phyloP scores from a whole-genome alignment of 2,113 vertebrate species.

The Tragelaphus scriptus region DNA sequence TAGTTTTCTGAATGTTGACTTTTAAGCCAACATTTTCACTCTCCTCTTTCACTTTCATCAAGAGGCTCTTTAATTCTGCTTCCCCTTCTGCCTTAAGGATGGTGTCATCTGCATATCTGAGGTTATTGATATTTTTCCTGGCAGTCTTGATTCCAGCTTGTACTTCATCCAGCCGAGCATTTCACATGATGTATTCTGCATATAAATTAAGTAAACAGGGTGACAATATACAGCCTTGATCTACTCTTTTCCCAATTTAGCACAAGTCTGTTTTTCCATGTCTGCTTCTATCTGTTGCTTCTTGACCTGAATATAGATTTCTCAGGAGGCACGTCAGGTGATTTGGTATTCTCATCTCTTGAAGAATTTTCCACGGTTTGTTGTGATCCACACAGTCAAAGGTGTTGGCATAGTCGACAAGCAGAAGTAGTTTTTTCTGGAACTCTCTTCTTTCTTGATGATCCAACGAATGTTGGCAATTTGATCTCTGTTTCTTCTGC shows the following conservation, averaged over 20 bases:
- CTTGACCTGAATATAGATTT: not conserved
- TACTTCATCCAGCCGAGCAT: not conserved
- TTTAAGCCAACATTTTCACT: not conserved
- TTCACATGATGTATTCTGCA: not conserved
- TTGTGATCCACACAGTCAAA: not conserved
- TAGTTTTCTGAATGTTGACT: not conserved
- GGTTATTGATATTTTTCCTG: not conserved
- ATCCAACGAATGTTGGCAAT: not conserved
- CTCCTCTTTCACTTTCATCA: not conserved
- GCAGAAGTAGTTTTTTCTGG: not conserved
- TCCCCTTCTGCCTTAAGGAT: not conserved
- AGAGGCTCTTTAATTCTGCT: not conserved
- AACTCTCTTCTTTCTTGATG: not conserved
- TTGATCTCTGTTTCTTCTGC: not conserved
- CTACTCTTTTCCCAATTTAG: not conserved
- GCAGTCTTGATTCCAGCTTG: not conserved
- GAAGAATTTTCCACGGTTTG: not conserved
- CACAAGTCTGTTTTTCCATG: not conserved
- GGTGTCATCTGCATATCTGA: not conserved
- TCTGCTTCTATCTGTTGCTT: not conserved
- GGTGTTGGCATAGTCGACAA: not conserved
- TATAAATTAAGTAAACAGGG: not conserved
- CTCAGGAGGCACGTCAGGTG: not conserved
- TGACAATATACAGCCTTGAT: not conserved
- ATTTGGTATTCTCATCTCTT: not conserved